Base-by-base conservation (phyloP, 53 echinoderm and acorn worm genomes). In the Crossaster papposus region DNA sequence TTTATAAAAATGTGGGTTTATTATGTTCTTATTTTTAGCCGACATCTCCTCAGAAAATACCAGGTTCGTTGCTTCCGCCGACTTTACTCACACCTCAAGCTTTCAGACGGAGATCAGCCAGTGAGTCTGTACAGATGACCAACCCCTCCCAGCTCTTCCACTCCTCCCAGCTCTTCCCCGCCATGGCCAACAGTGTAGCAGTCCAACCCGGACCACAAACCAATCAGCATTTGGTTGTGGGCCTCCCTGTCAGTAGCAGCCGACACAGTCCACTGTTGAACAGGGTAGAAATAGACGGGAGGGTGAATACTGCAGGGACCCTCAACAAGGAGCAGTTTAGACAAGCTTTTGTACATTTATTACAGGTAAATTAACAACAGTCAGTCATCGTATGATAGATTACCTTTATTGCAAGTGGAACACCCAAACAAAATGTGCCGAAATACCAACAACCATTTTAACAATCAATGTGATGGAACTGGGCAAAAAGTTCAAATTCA, bases 291-390 rank as follows among this genome's bases (percentile, higher is more conserved):
- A 30, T 34, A 24, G 54, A 37, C 18, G 63, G 87, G 76, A 58
- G 75, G 87, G 52, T 36, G 76, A 72, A 72, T 32, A 52, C 87
- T 30, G 54, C 54, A 29, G 71, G 73, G 37, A 15, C 63, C 23
- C 93, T 98, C 44, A 96, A 92, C 51, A 99, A 91, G 91, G 99
- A 99, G 58, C 96, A 99, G 89, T 94, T 99, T 70, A 92, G 91
- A 54, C 89, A 93, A 77, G 94, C 96, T 30, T 90, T 96, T 80
- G 65, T 96, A 24, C 92, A 93, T 73, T 83, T 99, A 58, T 76
- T 99, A 70, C 94, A 94, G 91, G 99, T 99, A 89, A 91, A 64
- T 33, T 13, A 2, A 11, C 53, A 22, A 22, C 37, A 23, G 20
- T 23, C 63, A 11, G n/a, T n/a, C n/a, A n/a, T n/a, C n/a, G n/a